Percentiles rank a stretch among this genome's conserved stretches.
phyloP scores from a whole-genome alignment of 2,888 invertebrate genomes.

The Sesamia inferens region DNA sequence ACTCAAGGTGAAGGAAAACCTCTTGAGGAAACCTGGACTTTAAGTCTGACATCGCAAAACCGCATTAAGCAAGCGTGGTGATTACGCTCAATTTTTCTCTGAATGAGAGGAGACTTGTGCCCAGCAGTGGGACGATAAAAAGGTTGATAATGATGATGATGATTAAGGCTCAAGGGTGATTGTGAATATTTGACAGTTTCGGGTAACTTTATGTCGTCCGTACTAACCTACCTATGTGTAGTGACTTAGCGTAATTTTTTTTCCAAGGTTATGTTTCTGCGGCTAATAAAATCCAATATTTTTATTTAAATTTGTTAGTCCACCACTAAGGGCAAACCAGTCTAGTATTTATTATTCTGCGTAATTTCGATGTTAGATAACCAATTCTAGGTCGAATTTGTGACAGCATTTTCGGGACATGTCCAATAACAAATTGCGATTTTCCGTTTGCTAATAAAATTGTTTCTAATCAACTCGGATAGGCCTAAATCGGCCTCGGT shows the following conservation, averaged over 20 bases:
- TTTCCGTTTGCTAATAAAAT: slow-evolving; percentile 10
- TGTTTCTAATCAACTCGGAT: slow-evolving; percentile 10
- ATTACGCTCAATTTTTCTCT: no score
- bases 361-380: slow-evolving; percentile 9
- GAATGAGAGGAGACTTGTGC: no score
- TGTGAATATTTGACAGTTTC: no score
- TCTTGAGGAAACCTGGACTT: no score
- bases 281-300: neutral
- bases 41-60: no score
- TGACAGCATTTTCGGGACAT: slow-evolving; percentile 11
- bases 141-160: no score
- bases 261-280: neutral
- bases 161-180: no score
- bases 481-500: neutral
- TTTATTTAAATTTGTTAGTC: neutral
- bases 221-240: neutral
- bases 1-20: no score
- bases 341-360: slow-evolving; percentile 4
- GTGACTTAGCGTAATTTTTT: neutral
- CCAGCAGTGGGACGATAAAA: no score
- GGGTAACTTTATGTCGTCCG: no score
- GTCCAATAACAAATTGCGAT: slow-evolving; percentile 10
- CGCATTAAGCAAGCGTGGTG: no score
- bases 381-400: slow-evolving; percentile 17
- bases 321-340: slow-evolving; percentile 1